These are phyloP conservation scores for Pangasius larnaudii DNA, from an alignment of 2,797 vertebrate species.

Conservation along the genomic window DNA sequence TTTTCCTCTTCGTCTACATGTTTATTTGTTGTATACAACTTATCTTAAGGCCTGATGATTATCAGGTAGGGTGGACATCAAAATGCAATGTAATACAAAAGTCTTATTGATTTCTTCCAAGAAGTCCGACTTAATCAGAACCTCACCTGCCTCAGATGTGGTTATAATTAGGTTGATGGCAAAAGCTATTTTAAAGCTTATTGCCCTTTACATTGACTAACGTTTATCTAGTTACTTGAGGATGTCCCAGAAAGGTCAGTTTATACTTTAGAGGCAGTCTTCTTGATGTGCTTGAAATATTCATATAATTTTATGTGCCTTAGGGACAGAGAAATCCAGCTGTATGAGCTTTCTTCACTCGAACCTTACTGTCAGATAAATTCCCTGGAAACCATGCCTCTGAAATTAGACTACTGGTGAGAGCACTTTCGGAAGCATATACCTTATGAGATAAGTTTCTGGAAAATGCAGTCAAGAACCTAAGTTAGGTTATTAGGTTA, in stretches of 20 bases:
- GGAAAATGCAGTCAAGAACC: not conserved
- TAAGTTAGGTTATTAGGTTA: not conserved
- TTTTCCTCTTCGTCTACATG: not conserved
- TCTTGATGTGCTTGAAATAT: constrained; percentile 3
- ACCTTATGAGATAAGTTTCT: not conserved
- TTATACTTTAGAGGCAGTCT: not conserved
- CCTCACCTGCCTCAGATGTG: not conserved
- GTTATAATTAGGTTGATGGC: not conserved
- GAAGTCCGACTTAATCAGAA: not conserved
- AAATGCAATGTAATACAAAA: not conserved
- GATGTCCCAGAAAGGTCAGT: constrained; percentile 1
- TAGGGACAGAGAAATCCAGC: constrained; percentile 81
- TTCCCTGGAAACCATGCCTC: constrained; percentile 76
- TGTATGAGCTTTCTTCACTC: constrained; percentile 80
- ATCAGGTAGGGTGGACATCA: not conserved
- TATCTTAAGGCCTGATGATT: not conserved
- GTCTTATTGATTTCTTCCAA: not conserved
- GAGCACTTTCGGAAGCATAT: constrained; percentile 24
- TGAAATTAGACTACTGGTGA: constrained; percentile 81
- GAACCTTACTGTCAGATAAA: constrained; percentile 80
- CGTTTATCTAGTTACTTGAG: not conserved
- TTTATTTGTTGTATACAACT: not conserved
- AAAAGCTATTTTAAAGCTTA: not conserved
- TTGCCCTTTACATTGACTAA: not conserved
- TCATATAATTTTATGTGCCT: constrained; percentile 2